Percentiles rank a stretch among this genome's conserved stretches.
These are phyloP conservation scores for Otis tarda DNA, from an alignment of 2,113 vertebrate species.

Conservation along the genomic window DNA sequence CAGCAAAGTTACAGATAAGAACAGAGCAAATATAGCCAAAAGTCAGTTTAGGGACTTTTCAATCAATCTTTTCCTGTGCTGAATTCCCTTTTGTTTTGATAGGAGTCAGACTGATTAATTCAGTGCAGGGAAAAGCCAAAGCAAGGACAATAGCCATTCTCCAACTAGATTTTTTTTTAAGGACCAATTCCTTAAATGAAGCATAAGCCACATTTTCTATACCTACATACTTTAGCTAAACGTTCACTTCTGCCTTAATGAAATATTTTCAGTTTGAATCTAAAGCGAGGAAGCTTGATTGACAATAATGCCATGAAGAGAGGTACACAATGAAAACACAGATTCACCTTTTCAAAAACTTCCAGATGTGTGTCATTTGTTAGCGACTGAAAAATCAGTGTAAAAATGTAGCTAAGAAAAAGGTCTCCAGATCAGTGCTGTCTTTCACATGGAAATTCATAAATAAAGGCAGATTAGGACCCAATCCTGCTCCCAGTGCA, in stretches of 20 bases:
- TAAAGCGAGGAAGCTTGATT: background rate
- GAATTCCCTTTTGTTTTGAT: background rate
- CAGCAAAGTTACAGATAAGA: slow-evolving; percentile 12
- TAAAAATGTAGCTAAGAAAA: background rate
- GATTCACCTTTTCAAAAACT: background rate
- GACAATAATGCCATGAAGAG: background rate
- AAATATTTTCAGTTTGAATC: background rate
- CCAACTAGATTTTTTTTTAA: background rate
- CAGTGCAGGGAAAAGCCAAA: slow-evolving; percentile 27
- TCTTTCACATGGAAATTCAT: background rate
- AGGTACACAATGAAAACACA: background rate
- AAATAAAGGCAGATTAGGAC: background rate
- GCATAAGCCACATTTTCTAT: background rate
- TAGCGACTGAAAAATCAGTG: background rate
- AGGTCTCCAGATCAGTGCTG: background rate
- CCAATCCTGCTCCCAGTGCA: background rate
- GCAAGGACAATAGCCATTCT: background rate
- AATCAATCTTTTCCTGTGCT: background rate
- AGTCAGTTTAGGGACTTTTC: background rate
- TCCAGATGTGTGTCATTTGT: background rate
- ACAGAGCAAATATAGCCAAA: background rate
- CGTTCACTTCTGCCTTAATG: background rate
- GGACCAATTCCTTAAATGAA: background rate
- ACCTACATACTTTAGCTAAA: background rate
- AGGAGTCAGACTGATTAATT: background rate